Evolutionary conservation across 1,140 invertebrate genomes (phyloP), one percentile per base, ranked within the genome.

Genomic region (Caenorhabditis remanei): DNA sequence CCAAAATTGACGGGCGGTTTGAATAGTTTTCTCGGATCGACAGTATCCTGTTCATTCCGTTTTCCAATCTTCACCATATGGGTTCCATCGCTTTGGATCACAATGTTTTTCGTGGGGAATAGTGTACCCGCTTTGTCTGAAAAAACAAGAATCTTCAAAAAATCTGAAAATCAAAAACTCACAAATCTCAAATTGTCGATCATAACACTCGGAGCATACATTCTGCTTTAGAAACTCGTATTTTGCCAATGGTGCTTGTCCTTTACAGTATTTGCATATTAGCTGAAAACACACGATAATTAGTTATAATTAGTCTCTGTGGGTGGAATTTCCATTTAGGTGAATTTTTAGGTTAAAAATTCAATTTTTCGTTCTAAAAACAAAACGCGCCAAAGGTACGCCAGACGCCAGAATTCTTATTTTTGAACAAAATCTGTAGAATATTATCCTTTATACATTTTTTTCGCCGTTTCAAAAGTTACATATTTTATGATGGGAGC

Each of bases 151-250:
- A 55, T 53, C 9, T 50, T 71, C 84, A 11, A 24, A 43, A 71
- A 2, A 19, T 71, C 19, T n/a, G 32, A 61, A 19, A 3, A 50
- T 6, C 53, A 53, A 63, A 21, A 46, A 61, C 83, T 84, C 24
- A 87, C 86, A 87, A 32, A 13, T 24, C 14, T 61, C 46, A 14
- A 43, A 50, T 19, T 79, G 75, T 32, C 40, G 24, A 48, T 83
- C 86, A 32, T 83, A 87, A n/a, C 86, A 87, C 55, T 87, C 86
- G 16, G 86, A 56, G 55, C 86, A 87, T 19, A 87, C 86, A 4
- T 16, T 41, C 41, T 83, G 14, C 21, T 84, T 87, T 6, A 9
- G 7, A 21, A 83, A 87, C 7, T 87, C 61, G 41, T 61, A 83
- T 41, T 87, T 87, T 4, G 58, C 16, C 53, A 87, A 41, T 16